These are phyloP conservation scores for Erythrolamprus reginae DNA, from an alignment of 2,113 vertebrate genomes.

Conservation along the genomic window DNA sequence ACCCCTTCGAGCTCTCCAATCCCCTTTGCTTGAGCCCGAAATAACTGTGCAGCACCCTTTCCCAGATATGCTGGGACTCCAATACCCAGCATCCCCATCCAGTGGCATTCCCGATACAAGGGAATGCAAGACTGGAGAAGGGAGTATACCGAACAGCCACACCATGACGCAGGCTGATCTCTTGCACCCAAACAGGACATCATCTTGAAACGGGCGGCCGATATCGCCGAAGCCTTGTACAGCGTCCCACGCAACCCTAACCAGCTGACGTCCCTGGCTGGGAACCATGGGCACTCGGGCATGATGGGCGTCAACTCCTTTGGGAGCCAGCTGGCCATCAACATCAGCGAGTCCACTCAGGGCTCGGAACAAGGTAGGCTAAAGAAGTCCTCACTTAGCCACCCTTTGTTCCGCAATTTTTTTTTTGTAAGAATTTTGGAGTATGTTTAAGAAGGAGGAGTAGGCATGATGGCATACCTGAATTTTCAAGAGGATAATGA, in stretches of 20 bases:
- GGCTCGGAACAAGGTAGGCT: conserved; percentile 81
- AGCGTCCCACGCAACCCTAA: conserved; percentile 87
- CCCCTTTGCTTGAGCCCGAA: not conserved
- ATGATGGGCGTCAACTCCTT: conserved; percentile 92
- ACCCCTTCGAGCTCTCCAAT: not conserved
- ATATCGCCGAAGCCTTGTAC: conserved; percentile 94
- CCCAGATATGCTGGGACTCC: not conserved
- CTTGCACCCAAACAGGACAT: conserved; percentile 75
- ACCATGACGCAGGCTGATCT: not conserved
- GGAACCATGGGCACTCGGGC: conserved; percentile 75
- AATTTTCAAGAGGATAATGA: too few species aligned
- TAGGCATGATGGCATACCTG: too few species aligned
- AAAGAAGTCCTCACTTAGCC: not conserved
- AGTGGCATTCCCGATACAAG: not conserved
- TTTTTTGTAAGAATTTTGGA: too few species aligned
- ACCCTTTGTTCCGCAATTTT: too few species aligned
- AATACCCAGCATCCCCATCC: not conserved
- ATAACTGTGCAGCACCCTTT: not conserved
- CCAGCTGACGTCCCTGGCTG: conserved; percentile 81
- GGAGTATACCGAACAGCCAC: not conserved
- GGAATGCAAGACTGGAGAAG: not conserved
- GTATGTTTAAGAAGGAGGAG: too few species aligned
- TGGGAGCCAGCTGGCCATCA: conserved; percentile 85
- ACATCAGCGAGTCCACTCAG: conserved; percentile 85
- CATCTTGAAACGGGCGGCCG: conserved; percentile 91